Evolutionary conservation across 2,888 invertebrate species (phyloP), one percentile per base, ranked within the genome.

Genomic region (Platerodrilus igneus): DNA sequence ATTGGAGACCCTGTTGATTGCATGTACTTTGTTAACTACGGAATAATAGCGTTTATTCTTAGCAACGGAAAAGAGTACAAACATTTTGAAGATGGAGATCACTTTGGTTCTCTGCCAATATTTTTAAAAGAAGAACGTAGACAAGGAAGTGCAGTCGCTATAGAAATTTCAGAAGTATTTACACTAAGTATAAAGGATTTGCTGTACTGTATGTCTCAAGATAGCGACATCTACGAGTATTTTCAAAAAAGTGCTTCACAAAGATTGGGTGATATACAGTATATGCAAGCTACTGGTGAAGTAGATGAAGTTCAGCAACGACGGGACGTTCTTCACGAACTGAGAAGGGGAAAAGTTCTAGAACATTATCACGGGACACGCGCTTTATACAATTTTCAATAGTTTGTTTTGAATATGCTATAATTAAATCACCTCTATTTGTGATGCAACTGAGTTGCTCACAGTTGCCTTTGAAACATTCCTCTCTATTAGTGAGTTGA

Each of bases 81-180:
- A 14, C 71, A 72, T 48, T 52, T 75, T 5, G 69, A 74, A 48
- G 78, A 78, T 43, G 78, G 78, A 0, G 74, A 65, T 16, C 58
- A 65, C 41, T 69, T 73, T 45, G 73, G 73, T 1, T 62, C 67
- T 41, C 47, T 57, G 3, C 55, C 58, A 20, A 34, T 68, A 14
- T 34, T 67, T 2, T 11, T 48, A 3, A 38, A 45, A n/a, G 32
- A 45, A 3, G 31, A 42, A 3, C 33, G 33, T 18, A 46, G 53
- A 3, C 34, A 49, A 5, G 53, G 41, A 19, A 47, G 35, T 2
- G 51, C 52, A 13, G 38, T 59, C 1, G 64, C 65, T 3, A 48
- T 60, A 3, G 67, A 67, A 50, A 59, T 58, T 8, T 61, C 63
- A 2, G 64, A 66, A 37, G 38, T 64, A n/a, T 63, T 60, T 36